These are phyloP conservation scores for Sycophila texana DNA, from an alignment of 2,888 invertebrate species.

Conservation along the genomic window DNA sequence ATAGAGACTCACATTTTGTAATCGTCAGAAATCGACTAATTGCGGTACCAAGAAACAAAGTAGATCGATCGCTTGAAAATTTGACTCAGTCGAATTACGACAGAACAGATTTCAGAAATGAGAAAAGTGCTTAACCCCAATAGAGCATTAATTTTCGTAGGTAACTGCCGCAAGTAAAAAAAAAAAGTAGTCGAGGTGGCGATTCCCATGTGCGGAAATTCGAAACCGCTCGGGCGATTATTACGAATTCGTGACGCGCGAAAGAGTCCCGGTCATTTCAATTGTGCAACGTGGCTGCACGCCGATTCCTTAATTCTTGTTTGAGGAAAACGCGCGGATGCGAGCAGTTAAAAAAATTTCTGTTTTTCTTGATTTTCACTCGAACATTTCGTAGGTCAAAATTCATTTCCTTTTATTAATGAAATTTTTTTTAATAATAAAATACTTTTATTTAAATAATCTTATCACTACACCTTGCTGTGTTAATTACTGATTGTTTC, in stretches of 20 bases:
- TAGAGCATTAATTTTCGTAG: conserved; percentile 33
- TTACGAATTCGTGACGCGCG: conserved; percentile 18
- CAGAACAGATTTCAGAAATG: conserved; percentile 17
- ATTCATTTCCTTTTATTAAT: too few relatives aligned
- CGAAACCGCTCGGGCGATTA: conserved; percentile 18
- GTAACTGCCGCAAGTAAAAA: neutral
- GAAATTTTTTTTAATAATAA: too few relatives aligned
- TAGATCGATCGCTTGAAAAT: conserved; percentile 8
- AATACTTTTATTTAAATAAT: too few relatives aligned
- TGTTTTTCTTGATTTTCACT: too few relatives aligned
- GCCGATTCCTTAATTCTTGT: conserved; percentile 27
- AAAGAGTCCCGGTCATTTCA: conserved; percentile 28
- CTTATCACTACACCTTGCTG: too few relatives aligned
- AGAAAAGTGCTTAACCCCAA: conserved; percentile 16
- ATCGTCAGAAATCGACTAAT: too few relatives aligned
- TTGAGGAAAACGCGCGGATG: neutral
- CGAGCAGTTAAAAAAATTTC: too few relatives aligned
- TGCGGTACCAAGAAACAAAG: too few relatives aligned
- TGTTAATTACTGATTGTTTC: too few relatives aligned
- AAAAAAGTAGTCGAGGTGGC: neutral
- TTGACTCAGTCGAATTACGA: neutral
- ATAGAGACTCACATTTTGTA: too few relatives aligned
- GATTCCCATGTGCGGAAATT: conserved; percentile 41
- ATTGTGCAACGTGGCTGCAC: conserved; percentile 31
- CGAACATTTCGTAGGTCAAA: too few relatives aligned